Percentiles rank a stretch among this genome's conserved stretches.
phyloP scores from a whole-genome alignment of 2,888 invertebrate genomes.

The Monochamus alternatus region DNA sequence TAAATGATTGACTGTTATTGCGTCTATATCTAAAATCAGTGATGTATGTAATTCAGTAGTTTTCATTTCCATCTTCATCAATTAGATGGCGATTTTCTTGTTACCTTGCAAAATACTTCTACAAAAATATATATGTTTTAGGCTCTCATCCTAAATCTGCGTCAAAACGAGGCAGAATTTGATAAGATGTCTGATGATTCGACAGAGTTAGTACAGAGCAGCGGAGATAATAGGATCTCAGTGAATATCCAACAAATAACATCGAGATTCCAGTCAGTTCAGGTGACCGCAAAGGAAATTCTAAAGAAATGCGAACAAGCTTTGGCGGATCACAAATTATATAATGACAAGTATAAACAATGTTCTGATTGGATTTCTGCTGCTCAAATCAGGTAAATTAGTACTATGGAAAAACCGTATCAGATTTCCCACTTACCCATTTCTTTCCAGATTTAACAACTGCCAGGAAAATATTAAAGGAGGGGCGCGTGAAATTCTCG shows the following conservation, averaged over 20 bases:
- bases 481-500: slow-evolving; percentile 80
- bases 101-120: not conserved
- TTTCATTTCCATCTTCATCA: slow-evolving; percentile 41
- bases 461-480: slow-evolving; percentile 78
- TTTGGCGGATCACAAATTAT: slow-evolving; percentile 84
- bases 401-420: not conserved
- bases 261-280: slow-evolving; percentile 91
- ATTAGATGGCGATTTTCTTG: slow-evolving; percentile 48
- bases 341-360: slow-evolving; percentile 87
- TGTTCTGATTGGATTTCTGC: slow-evolving; percentile 86
- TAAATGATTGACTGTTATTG: no score
- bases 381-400: slow-evolving; percentile 80
- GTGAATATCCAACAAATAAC: slow-evolving; percentile 92
- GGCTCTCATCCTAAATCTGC: slow-evolving; percentile 84
- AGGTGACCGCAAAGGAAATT: slow-evolving; percentile 90
- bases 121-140: slow-evolving; percentile 66
- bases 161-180: slow-evolving; percentile 89
- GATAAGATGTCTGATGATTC: slow-evolving; percentile 91
- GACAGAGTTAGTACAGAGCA: slow-evolving; percentile 87
- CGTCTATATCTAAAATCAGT: not conserved
- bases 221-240: slow-evolving; percentile 89
- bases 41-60: slow-evolving; percentile 43
- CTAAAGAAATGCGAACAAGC: slow-evolving; percentile 94
- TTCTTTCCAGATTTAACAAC: slow-evolving; percentile 76
- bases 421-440: not conserved